Base-by-base conservation (phyloP, 2,113 vertebrate genomes). In the Delphinus delphis region DNA sequence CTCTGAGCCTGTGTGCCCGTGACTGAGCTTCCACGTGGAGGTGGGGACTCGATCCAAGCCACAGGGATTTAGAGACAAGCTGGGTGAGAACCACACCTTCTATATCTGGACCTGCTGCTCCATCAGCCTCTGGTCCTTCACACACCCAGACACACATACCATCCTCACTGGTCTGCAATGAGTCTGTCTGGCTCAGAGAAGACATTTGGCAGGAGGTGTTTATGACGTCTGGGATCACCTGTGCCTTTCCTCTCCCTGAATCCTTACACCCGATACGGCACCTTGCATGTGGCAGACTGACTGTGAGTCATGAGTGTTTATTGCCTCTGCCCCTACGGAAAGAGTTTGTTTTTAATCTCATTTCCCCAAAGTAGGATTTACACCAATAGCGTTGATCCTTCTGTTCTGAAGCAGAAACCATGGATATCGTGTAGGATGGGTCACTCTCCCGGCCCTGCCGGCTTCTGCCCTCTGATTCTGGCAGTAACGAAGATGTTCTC, bases 401-500 rank as follows among this genome's bases (percentile, higher is more conserved):
- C 36, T 4, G 31, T 2, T 10, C 67, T n/a, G 38, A 28, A 47
- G 53, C 50, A 50, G 2, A 63, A 2, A 12, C 33, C 38, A 12
- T 1, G 36, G 13, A 2, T 33, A 6, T 6, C 0, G 0, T 1
- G 4, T 2, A 20, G 33, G 1, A 0, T 8, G 8, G 13, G 5
- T 5, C 13, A 2, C 18, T 63, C 44, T 83, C 33, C 21, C 28
- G 26, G 2, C 0, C 2, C 33, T 4, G 0, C 8, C 5, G 3
- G 8, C 28, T 21, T 33, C 65, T 6, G 1, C 15, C 3, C 23
- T 33, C 25, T 4, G 8, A 4, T 31, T 4, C 5, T 8, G 9
- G 18, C 20, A 8, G 11, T 4, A 5, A 44, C n/a, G 3, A 11
- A 2, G 1, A 12, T 5, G 26, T 25, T 33, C 6, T 58, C n/a